Percentiles rank a stretch among this genome's conserved stretches.
These are phyloP conservation scores for Zophobas morio DNA, from an alignment of 1,140 invertebrate species.

Conservation along the genomic window DNA sequence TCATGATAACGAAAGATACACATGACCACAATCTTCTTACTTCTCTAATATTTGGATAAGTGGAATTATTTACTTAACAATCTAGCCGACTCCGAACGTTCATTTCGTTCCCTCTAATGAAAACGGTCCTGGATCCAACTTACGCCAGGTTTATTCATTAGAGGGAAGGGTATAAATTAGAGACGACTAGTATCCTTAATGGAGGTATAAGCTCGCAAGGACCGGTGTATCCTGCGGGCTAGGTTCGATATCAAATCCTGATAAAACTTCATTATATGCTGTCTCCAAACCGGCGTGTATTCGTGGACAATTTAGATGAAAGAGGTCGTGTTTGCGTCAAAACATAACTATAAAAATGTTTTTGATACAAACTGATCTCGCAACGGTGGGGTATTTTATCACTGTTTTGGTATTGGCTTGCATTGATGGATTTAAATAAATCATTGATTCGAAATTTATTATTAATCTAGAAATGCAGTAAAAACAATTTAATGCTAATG, in stretches of 20 bases:
- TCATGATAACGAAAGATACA: neutral
- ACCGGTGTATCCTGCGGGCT: slow-evolving; percentile 10
- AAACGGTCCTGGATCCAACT: slow-evolving; percentile 5
- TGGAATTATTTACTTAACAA: neutral
- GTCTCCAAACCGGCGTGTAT: neutral
- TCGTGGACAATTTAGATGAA: neutral
- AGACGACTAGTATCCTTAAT: slow-evolving; percentile 20
- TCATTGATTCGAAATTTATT: too few relatives aligned
- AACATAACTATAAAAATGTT: too few relatives aligned
- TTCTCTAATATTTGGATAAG: slow-evolving; percentile 13
- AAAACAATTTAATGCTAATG: too few relatives aligned
- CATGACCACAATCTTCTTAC: neutral
- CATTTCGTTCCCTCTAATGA: slow-evolving; percentile 12
- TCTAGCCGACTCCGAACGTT: slow-evolving; percentile 1
- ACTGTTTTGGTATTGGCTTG: too few relatives aligned
- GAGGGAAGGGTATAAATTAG: neutral
- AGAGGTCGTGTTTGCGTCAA: neutral
- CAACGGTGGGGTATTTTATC: too few relatives aligned
- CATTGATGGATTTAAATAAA: too few relatives aligned
- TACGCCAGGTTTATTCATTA: slow-evolving; percentile 10
- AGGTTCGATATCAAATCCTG: slow-evolving; percentile 36
- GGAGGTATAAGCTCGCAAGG: slow-evolving; percentile 19
- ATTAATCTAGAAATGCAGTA: too few relatives aligned
- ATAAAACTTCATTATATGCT: slow-evolving; percentile 25
- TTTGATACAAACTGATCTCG: too few relatives aligned